Percentiles rank a stretch among this genome's conserved stretches.
phyloP scores from a whole-genome alignment of 2,888 invertebrate genomes.

The Aleiodes leptofemur region DNA sequence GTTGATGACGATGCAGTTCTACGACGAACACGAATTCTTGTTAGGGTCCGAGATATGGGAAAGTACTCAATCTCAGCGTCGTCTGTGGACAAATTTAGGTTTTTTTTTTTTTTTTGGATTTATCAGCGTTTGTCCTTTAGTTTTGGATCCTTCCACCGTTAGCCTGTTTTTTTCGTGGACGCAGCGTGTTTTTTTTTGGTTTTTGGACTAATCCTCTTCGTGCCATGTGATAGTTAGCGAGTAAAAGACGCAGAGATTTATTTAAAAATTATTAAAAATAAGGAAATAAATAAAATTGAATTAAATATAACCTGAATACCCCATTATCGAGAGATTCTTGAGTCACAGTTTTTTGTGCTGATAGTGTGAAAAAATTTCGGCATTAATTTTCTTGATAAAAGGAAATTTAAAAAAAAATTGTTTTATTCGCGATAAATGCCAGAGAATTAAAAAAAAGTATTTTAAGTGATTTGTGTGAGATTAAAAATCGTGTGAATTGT shows the following conservation, averaged over 20 bases:
- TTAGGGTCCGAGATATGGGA: conserved; percentile 87
- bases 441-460: conserved; percentile 35
- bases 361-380: conserved; percentile 38
- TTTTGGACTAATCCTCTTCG: conserved; percentile 57
- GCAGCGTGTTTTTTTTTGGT: conserved; percentile 28
- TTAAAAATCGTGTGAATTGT: conserved; percentile 32
- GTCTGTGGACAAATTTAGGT: conserved; percentile 79
- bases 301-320: conserved; percentile 58
- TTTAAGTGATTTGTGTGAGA: conserved; percentile 7
- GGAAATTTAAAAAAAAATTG: neutral
- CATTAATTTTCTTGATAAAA: conserved; percentile 29
- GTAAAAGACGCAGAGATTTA: conserved; percentile 45
- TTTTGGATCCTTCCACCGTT: conserved; percentile 63
- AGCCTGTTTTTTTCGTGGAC: conserved; percentile 52
- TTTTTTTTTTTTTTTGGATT: neutral
- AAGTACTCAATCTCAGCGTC: conserved; percentile 88
- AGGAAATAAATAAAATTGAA: conserved; percentile 47
- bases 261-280: conserved; percentile 43
- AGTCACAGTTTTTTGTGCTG: conserved; percentile 62
- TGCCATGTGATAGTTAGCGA: conserved; percentile 57
- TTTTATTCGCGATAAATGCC: conserved; percentile 16
- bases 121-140: conserved; percentile 33
- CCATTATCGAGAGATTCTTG: conserved; percentile 69
- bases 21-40: conserved; percentile 87
- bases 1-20: conserved; percentile 76